These are phyloP conservation scores for Theocolax elegans DNA, from an alignment of 1,140 invertebrate genomes.

Conservation along the genomic window DNA sequence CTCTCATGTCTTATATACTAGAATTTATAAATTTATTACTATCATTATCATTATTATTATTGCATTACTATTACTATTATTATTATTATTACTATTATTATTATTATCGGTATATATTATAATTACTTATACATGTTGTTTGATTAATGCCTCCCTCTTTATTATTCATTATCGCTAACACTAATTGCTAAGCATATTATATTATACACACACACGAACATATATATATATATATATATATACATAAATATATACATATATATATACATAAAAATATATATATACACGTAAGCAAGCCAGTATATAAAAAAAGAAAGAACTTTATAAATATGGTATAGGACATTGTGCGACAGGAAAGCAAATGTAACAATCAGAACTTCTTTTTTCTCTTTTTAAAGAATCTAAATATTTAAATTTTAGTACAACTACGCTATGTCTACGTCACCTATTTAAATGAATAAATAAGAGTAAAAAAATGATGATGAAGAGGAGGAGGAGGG, in stretches of 20 bases:
- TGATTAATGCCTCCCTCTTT: conserved; percentile 56
- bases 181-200: conserved; percentile 55
- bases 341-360: conserved; percentile 22
- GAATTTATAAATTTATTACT: conserved; percentile 51
- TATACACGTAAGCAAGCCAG: conserved; percentile 42
- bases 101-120: conserved; percentile 48
- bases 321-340: conserved; percentile 40
- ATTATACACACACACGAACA: conserved; percentile 52
- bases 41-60: conserved; percentile 46
- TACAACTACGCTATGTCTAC: conserved; percentile 43
- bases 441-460: conserved; percentile 53
- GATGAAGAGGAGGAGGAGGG: too few relatives aligned
- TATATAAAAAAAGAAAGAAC: conserved; percentile 45
- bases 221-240: too few relatives aligned
- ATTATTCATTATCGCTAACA: conserved; percentile 60
- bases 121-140: conserved; percentile 58
- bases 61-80: conserved; percentile 49
- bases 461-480: background rate
- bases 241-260: too few relatives aligned
- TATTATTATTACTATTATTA: conserved; percentile 47
- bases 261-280: too few relatives aligned
- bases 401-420: conserved; percentile 35
- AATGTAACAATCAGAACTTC: conserved; percentile 52
- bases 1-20: conserved; percentile 61
- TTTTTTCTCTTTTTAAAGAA: conserved; percentile 47